Conservation (phyloP, 2,113 vertebrate genomes). For the Pyrgilauda ruficollis region DNA sequence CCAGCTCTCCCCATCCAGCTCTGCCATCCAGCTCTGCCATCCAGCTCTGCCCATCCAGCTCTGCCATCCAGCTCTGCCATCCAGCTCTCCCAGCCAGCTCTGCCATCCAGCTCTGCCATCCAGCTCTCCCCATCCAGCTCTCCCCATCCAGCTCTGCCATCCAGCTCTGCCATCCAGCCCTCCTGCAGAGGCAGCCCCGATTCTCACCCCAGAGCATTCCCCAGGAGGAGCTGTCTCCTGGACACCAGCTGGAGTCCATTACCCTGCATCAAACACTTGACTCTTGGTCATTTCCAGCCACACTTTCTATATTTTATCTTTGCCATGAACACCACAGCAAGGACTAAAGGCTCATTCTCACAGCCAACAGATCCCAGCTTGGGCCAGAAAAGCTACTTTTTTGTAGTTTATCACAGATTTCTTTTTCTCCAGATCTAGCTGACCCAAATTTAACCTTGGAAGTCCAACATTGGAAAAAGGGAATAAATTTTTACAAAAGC, state of each 20-base stretch:
- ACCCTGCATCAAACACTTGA: background rate
- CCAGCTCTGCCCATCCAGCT: background rate
- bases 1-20: too few species aligned
- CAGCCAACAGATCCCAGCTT: background rate
- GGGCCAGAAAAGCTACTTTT: background rate
- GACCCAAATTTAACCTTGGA: background rate
- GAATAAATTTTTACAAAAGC: background rate
- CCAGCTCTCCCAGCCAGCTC: background rate
- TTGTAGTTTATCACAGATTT: background rate
- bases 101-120: background rate
- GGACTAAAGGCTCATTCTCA: background rate
- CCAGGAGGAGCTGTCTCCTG: background rate
- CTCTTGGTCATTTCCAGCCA: background rate
- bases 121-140: background rate
- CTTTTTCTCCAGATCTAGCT: background rate
- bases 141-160: background rate
- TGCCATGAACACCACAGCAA: background rate
- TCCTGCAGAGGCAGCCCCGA: background rate
- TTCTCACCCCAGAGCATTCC: fast-evolving
- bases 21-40: background rate
- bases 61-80: background rate
- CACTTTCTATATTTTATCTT: background rate
- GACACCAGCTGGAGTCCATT: background rate
- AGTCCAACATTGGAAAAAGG: background rate
- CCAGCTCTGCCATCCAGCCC: background rate